These are phyloP conservation scores for Xanthostigma xanthostigma DNA, from an alignment of 2,888 invertebrate species.

Conservation along the genomic window DNA sequence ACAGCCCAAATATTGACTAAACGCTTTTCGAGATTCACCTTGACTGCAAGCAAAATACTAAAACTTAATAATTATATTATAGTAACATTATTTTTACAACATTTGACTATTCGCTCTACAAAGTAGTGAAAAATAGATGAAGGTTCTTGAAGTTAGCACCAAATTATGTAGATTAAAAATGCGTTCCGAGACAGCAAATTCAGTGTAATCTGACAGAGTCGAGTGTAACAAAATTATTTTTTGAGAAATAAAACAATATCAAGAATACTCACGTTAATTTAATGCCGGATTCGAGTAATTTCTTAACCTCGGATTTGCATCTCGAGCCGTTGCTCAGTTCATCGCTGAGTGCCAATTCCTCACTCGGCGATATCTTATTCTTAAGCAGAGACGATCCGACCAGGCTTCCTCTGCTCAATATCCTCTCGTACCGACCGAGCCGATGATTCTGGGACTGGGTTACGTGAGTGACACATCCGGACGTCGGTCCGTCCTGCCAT, in stretches of 20 bases:
- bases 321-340: conserved; percentile 22
- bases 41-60: conserved; percentile 28
- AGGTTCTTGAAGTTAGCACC: no score
- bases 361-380: conserved; percentile 26
- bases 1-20: conserved; percentile 60
- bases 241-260: no score
- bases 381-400: conserved; percentile 21
- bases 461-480: not conserved
- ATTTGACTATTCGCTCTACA: no score
- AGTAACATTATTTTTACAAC: no score
- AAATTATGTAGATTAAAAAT: no score
- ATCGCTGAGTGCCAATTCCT: conserved; percentile 18
- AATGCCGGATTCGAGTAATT: conserved; percentile 43
- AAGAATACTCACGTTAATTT: conserved; percentile 42
- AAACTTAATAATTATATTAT: not conserved
- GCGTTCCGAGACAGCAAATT: no score
- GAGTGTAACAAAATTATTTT: no score
- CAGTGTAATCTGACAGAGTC: no score
- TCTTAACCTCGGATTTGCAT: conserved; percentile 20
- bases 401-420: conserved; percentile 20
- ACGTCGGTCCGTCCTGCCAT: not conserved
- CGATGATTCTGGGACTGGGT: conserved; percentile 11
- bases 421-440: conserved; percentile 29
- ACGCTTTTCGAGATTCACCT: conserved; percentile 59
- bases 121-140: no score